phyloP scores from a whole-genome alignment of 2,113 vertebrate genomes.

The Erythrocebus patas region DNA sequence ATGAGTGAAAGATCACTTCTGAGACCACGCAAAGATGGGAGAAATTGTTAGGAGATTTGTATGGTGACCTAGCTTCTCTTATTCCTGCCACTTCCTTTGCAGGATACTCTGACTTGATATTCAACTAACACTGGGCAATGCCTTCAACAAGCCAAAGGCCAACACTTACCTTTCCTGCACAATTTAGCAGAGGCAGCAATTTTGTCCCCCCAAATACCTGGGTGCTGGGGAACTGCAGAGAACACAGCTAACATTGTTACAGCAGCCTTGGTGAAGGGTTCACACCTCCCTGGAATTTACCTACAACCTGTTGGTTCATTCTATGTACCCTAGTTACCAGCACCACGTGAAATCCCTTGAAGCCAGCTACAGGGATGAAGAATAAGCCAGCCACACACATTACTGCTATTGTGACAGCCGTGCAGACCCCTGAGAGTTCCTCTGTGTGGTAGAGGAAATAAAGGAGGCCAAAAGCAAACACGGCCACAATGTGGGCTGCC shows the following conservation, averaged over 20 bases:
- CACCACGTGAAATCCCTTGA: slow-evolving; percentile 97
- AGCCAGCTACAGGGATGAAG: slow-evolving; percentile 95
- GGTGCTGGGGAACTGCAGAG: slow-evolving; percentile 96
- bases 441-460: slow-evolving; percentile 93
- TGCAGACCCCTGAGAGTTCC: slow-evolving; percentile 89
- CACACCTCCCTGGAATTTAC: slow-evolving; percentile 96
- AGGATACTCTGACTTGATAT: neutral
- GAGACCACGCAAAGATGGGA: neutral
- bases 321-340: slow-evolving; percentile 95
- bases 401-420: slow-evolving; percentile 94
- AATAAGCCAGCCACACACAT: slow-evolving; percentile 98
- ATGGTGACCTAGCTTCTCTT: neutral
- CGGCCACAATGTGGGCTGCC: slow-evolving; percentile 93
- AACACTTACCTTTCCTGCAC: neutral
- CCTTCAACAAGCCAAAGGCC: neutral
- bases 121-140: neutral
- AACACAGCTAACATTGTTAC: slow-evolving; percentile 92
- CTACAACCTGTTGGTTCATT: slow-evolving; percentile 98
- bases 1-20: neutral
- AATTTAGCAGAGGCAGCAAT: neutral
- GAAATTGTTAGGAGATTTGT: neutral
- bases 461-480: slow-evolving; percentile 95
- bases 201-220: slow-evolving; percentile 83
- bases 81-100: neutral
- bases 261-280: slow-evolving; percentile 98